These are phyloP conservation scores for Lerista edwardsae DNA, from an alignment of 2,797 vertebrate species.

Conservation along the genomic window DNA sequence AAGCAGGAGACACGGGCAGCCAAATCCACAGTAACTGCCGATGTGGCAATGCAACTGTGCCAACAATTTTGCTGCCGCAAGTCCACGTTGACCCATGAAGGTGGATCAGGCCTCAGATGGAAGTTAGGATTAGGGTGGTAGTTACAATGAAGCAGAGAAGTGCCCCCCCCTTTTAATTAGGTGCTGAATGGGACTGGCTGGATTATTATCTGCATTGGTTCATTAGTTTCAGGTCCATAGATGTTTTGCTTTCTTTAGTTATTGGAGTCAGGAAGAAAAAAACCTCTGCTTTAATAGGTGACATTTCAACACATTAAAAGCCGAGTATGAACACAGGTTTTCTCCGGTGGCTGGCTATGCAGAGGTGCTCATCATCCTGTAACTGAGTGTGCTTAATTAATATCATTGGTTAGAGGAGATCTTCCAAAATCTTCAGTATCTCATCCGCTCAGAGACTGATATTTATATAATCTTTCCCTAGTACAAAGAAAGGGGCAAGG, in stretches of 20 bases:
- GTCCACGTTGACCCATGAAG: too few relatives aligned
- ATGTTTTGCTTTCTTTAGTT: constrained; percentile 13
- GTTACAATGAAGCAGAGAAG: too few relatives aligned
- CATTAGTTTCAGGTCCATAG: neutral
- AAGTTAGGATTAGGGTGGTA: too few relatives aligned
- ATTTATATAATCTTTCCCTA: constrained; percentile 57
- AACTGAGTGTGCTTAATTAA: constrained; percentile 51
- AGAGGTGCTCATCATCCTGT: constrained; percentile 9
- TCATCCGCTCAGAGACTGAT: constrained; percentile 41
- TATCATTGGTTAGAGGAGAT: constrained; percentile 38
- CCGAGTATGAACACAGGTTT: constrained; percentile 21
- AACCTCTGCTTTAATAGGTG: constrained; percentile 19
- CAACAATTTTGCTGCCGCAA: too few relatives aligned
- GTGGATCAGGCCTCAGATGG: too few relatives aligned
- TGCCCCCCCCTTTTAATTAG: too few relatives aligned
- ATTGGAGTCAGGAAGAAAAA: constrained; percentile 7
- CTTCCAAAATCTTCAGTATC: constrained; percentile 24
- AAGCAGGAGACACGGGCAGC: too few relatives aligned
- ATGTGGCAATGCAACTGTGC: too few relatives aligned
- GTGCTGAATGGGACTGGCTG: too few relatives aligned
- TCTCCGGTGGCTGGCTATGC: constrained; percentile 34
- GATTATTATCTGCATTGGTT: too few relatives aligned
- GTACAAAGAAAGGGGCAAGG: constrained; percentile 43
- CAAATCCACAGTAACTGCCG: too few relatives aligned
- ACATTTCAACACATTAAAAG: constrained; percentile 45